Evolutionary conservation across 2,888 invertebrate species (phyloP).

Genomic region (Scelioninae gen. 1): DNA sequence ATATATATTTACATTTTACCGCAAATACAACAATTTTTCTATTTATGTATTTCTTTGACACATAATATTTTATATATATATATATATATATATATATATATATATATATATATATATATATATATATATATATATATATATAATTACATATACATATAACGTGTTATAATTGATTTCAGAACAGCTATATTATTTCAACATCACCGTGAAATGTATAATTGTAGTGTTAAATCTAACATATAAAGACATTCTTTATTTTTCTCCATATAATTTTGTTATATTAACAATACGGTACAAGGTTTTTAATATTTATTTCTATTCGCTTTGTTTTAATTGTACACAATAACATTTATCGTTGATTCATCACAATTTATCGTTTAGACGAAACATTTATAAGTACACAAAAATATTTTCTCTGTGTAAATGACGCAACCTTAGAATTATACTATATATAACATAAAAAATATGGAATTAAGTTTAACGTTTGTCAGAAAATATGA

Average conservation of each 20-base stretch:
- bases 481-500: conserved; percentile 3
- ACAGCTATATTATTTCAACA: conserved; percentile 46
- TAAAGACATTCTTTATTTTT: conserved; percentile 51
- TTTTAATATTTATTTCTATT: no score
- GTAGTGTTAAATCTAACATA: conserved; percentile 51
- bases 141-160: conserved; percentile 47
- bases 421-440: no score
- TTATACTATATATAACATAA: no score
- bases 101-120: no score
- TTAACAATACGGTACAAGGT: conserved; percentile 32
- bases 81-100: no score
- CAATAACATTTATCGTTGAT: no score
- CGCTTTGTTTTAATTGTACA: no score
- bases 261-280: conserved; percentile 12
- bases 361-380: no score
- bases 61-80: conserved; percentile 48
- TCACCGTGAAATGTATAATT: conserved; percentile 47
- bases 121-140: no score
- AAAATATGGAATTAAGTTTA: no score
- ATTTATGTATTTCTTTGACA: conserved; percentile 28
- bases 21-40: conserved; percentile 29
- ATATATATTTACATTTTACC: conserved; percentile 39
- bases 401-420: no score
- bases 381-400: no score
- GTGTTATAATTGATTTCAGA: conserved; percentile 41